Evolutionary conservation across 2,113 vertebrate species (phyloP).

Genomic region (Microtus ochrogaster): DNA sequence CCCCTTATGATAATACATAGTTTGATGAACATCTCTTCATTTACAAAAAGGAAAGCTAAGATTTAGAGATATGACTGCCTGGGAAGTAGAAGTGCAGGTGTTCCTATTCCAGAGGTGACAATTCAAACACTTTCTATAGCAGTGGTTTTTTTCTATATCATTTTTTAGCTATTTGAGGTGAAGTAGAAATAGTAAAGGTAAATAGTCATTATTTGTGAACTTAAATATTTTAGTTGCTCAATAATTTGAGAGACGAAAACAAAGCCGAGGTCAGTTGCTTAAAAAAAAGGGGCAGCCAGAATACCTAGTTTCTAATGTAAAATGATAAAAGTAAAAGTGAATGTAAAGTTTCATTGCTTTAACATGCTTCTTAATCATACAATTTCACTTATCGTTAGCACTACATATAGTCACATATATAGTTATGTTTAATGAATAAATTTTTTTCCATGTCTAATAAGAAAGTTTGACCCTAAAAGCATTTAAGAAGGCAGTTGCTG

Average conservation of each 20-base stretch:
- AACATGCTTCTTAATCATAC: neutral
- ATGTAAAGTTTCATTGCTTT: constrained; percentile 25
- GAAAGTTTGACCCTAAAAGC: neutral
- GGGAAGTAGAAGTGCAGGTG: neutral
- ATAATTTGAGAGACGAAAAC: neutral
- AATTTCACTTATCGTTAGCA: neutral
- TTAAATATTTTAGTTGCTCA: constrained; percentile 29
- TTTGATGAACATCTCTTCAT: neutral
- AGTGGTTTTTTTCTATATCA: neutral
- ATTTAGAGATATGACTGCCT: neutral
- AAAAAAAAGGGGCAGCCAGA: neutral
- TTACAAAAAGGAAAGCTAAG: neutral
- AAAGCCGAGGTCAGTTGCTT: neutral
- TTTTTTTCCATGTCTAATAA: constrained; percentile 23
- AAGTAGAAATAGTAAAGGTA: neutral
- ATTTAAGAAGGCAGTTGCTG: neutral
- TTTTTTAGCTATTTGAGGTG: constrained; percentile 35
- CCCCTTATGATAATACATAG: neutral
- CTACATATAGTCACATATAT: neutral
- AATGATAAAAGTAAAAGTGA: neutral
- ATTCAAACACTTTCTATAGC: neutral
- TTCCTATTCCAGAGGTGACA: neutral
- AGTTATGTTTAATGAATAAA: constrained; percentile 18
- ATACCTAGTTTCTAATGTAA: neutral
- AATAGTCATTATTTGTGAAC: constrained; percentile 2